These are phyloP conservation scores for Polypterus senegalus DNA, from an alignment of 2,113 vertebrate species.

Conservation along the genomic window DNA sequence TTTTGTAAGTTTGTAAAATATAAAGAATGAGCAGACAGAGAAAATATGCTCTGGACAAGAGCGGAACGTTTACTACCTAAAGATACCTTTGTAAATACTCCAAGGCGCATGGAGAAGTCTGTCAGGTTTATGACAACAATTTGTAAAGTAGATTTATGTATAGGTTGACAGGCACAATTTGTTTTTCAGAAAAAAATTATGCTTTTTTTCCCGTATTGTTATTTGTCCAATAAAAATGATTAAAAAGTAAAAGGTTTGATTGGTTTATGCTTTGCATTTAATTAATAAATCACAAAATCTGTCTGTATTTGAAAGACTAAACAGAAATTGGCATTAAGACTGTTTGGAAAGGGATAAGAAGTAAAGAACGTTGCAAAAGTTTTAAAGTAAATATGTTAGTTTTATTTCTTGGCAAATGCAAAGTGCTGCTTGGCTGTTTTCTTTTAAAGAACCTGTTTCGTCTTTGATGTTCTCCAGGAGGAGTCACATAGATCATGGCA, in stretches of 20 bases:
- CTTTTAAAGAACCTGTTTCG: too few relatives aligned
- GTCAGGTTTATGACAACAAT: constrained; percentile 37
- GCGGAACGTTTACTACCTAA: constrained; percentile 64
- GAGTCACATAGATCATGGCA: too few relatives aligned
- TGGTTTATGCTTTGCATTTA: neutral
- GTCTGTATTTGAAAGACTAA: too few relatives aligned
- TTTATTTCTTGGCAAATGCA: too few relatives aligned
- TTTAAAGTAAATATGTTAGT: too few relatives aligned
- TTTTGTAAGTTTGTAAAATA: constrained; percentile 49
- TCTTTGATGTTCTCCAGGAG: too few relatives aligned
- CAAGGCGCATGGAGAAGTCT: constrained; percentile 41
- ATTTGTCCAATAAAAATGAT: constrained; percentile 60
- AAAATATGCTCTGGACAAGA: constrained; percentile 43
- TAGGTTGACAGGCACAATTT: constrained; percentile 41
- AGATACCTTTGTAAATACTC: constrained; percentile 59
- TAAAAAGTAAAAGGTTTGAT: constrained; percentile 31
- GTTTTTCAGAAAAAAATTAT: constrained; percentile 26
- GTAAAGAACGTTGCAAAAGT: too few relatives aligned
- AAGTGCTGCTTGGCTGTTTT: too few relatives aligned
- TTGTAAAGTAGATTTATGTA: constrained; percentile 35
- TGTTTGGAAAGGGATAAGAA: too few relatives aligned
- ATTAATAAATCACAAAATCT: too few relatives aligned
- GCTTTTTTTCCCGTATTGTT: constrained; percentile 56
- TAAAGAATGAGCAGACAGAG: constrained; percentile 41
- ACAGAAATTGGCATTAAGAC: too few relatives aligned